Base-by-base conservation (phyloP, 1,140 invertebrate genomes). In the Holcopasites calliopsidis region DNA sequence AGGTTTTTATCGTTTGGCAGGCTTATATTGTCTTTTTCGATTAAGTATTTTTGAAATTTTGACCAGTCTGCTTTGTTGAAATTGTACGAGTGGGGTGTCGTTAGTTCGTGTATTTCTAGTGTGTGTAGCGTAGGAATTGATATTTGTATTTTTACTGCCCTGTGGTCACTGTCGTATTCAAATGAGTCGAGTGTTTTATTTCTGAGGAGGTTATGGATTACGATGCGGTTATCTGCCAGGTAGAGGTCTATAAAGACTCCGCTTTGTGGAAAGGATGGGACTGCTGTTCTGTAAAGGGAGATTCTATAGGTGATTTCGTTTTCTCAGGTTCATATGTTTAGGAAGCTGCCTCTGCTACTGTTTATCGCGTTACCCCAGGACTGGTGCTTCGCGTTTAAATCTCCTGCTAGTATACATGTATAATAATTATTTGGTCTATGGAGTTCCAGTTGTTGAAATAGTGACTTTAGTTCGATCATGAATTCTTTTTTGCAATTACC, bases 361-460 rank as follows among this genome's bases (percentile, higher is more conserved):
- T 50, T 21, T 26, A 7, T 50, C 8, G 49, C 5, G 49, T 50
- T 50, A 26, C n/a, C 23, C 49, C 49, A 50, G 21, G 21, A 23
- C 1, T 16, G 8, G 8, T 50, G 49, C 26, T 26, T 50, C 21
- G 49, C 49, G 18, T 50, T 50, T 26, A 50, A 7, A 26, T 50
- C 49, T 2, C 49, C 49, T 54, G 50, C 52, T 21, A 78, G 11
- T 11, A 73, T 1, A 10, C n/a, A n/a, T n/a, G n/a, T n/a, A n/a
- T 26, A 50, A 26, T 72, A 75, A 21, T 75, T 77, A 4, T 50
- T 61, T 2, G 6, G 10, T 23, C 66, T 61, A 0, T 68, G 16
- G 21, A 83, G 8, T 13, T 71, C 16, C 0, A 83, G 40, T 10
- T 35, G n/a, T 4, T 52, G 8, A 3, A 69, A 76, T 5, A 83